These are phyloP conservation scores for Vidua macroura DNA, from an alignment of 2,113 vertebrate species.

Conservation along the genomic window DNA sequence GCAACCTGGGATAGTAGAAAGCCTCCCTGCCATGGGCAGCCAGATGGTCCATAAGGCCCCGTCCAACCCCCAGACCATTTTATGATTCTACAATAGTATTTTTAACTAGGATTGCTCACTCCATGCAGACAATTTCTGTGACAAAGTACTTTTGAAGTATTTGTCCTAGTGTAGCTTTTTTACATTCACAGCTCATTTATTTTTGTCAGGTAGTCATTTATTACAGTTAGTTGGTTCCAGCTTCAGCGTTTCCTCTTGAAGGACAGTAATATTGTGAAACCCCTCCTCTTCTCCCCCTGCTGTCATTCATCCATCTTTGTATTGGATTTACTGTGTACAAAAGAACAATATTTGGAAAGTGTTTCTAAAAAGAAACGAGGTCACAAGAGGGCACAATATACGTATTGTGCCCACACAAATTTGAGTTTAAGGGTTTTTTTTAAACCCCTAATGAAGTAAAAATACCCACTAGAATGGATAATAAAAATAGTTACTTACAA, in stretches of 20 bases:
- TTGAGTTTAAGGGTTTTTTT: not conserved
- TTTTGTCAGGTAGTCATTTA: conserved; percentile 13
- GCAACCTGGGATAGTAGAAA: not conserved
- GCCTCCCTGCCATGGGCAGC: not conserved
- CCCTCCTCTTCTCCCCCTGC: not conserved
- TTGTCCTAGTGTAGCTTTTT: conserved; percentile 27
- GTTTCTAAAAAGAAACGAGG: not conserved
- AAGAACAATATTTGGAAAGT: not conserved
- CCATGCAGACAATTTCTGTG: not conserved
- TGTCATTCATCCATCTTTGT: conserved; percentile 42
- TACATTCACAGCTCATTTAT: conserved; percentile 56
- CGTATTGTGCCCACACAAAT: not conserved
- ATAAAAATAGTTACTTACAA: not conserved
- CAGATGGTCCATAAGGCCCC: not conserved
- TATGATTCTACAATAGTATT: not conserved
- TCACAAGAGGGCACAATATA: not conserved
- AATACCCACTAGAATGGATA: not conserved
- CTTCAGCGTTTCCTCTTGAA: conserved; percentile 54
- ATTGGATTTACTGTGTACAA: not conserved
- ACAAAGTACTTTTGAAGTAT: not conserved
- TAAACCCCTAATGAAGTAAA: not conserved
- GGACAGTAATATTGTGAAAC: conserved; percentile 55
- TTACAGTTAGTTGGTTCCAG: conserved; percentile 63
- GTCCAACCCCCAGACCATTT: not conserved
- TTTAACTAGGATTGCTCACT: not conserved